These are phyloP conservation scores for Pseudorhombus dupliciocellatus DNA, from an alignment of 2,113 vertebrate species.

Conservation along the genomic window DNA sequence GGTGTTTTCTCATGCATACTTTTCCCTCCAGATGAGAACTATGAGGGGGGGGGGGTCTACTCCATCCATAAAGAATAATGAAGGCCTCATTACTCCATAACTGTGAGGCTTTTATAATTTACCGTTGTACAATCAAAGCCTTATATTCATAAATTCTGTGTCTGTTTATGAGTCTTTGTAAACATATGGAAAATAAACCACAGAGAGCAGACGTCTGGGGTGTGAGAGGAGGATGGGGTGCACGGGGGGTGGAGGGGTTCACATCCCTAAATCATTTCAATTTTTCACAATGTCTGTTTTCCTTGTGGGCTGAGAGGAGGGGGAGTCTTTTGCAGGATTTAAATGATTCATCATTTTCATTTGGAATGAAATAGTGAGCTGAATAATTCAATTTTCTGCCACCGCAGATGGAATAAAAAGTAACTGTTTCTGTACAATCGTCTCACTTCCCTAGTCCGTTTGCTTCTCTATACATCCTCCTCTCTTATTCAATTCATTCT, in stretches of 20 bases:
- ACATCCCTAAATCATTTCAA: conserved; percentile 63
- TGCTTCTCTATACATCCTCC: conserved; percentile 45
- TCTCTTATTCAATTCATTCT: conserved; percentile 7
- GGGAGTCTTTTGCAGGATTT: conserved; percentile 76
- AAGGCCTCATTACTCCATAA: conserved; percentile 23
- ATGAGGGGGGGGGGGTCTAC: background rate
- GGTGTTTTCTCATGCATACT: conserved; percentile 53
- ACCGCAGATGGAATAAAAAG: conserved; percentile 72
- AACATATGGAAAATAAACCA: conserved; percentile 67
- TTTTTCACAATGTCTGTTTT: conserved; percentile 76
- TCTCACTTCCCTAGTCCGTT: conserved; percentile 24
- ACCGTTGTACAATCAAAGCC: conserved; percentile 73
- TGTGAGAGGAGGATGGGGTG: background rate
- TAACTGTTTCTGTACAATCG: conserved; percentile 75
- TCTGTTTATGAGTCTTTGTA: conserved; percentile 57
- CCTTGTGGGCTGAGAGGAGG: conserved; percentile 56
- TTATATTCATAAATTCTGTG: conserved; percentile 53
- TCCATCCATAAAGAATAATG: conserved; percentile 52
- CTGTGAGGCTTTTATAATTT: conserved; percentile 47
- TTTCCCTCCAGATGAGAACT: conserved; percentile 34
- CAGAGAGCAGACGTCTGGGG: conserved; percentile 34
- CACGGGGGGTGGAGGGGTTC: conserved; percentile 6
- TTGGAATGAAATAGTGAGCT: conserved; percentile 75
- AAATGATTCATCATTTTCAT: conserved; percentile 81
- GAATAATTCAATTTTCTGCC: conserved; percentile 79